phyloP scores from a whole-genome alignment of 2,797 vertebrate species.

The Hydrocynus forskahlii region DNA sequence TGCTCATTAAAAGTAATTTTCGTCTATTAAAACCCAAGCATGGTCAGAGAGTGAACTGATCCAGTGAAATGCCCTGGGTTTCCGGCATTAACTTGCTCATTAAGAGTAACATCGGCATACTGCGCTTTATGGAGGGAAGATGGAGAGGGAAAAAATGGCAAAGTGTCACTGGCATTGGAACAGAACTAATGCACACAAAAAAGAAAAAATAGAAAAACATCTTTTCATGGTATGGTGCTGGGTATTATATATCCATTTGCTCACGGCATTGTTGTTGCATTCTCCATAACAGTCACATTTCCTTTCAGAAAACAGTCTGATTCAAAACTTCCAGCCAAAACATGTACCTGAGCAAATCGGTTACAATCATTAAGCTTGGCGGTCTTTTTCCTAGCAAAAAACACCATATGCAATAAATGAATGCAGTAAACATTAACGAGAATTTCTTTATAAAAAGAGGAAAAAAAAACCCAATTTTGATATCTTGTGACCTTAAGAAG shows the following conservation, averaged over 20 bases:
- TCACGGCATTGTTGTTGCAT: too few relatives aligned
- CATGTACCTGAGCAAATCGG: too few relatives aligned
- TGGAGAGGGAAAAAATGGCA: conserved; percentile 21
- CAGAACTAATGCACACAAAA: not conserved
- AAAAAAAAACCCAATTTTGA: too few relatives aligned
- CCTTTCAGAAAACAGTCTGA: too few relatives aligned
- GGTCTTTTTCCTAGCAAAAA: too few relatives aligned
- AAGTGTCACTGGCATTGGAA: conserved; percentile 13
- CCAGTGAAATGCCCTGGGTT: conserved; percentile 35
- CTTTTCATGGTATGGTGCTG: not conserved
- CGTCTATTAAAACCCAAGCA: conserved; percentile 44
- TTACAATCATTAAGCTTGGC: too few relatives aligned
- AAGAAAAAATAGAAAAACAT: conserved; percentile 21
- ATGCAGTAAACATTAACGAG: too few relatives aligned
- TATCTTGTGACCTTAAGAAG: too few relatives aligned
- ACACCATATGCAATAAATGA: too few relatives aligned
- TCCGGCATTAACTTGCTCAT: conserved; percentile 48
- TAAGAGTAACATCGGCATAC: conserved; percentile 60
- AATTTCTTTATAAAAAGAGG: too few relatives aligned
- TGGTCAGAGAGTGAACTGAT: conserved; percentile 35
- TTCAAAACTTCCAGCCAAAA: too few relatives aligned
- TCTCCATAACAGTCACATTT: too few relatives aligned
- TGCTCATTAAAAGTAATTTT: conserved; percentile 74
- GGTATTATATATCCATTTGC: conserved; percentile 5
- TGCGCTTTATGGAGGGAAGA: conserved; percentile 50